Percentiles rank a stretch among this genome's conserved stretches.
phyloP scores from a whole-genome alignment of 1,140 invertebrate species.

The Alviniconcha marisindica region DNA sequence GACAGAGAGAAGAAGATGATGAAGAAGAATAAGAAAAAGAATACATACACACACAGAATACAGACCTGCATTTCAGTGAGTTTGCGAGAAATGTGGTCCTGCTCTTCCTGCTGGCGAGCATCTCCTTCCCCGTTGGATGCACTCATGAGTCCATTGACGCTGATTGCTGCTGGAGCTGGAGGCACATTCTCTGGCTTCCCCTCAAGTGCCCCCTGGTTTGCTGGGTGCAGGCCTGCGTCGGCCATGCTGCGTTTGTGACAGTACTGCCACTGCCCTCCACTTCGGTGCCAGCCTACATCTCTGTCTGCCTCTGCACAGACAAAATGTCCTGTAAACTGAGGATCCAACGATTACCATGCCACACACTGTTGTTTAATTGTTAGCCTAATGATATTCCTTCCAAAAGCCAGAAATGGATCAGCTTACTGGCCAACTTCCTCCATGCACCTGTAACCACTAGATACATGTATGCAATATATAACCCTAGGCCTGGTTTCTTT shows the following conservation, averaged over 20 bases:
- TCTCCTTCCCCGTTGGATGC: background rate
- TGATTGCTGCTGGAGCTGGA: background rate
- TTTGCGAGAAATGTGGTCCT: slow-evolving; percentile 31
- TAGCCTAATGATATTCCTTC: no score
- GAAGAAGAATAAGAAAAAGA: no score
- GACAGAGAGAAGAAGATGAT: no score
- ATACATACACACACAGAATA: no score
- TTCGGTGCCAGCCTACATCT: background rate
- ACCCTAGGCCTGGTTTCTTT: no score
- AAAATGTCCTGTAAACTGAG: no score
- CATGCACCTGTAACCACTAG: no score
- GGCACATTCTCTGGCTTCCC: background rate
- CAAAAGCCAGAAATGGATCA: no score
- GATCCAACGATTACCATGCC: no score
- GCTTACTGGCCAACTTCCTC: no score
- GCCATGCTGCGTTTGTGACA: slow-evolving; percentile 7
- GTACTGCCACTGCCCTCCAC: slow-evolving; percentile 8
- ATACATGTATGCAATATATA: no score
- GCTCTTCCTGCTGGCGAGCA: slow-evolving; percentile 15
- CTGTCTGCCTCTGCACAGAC: slow-evolving; percentile 3
- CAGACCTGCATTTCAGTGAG: slow-evolving; percentile 23
- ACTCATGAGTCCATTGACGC: background rate
- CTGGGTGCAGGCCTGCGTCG: slow-evolving; percentile 2
- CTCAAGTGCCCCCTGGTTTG: slow-evolving; percentile 16
- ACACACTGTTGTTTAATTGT: no score